These are phyloP conservation scores for Scolopax bukidnonensis DNA, from an alignment of 2,797 vertebrate species.

Conservation along the genomic window DNA sequence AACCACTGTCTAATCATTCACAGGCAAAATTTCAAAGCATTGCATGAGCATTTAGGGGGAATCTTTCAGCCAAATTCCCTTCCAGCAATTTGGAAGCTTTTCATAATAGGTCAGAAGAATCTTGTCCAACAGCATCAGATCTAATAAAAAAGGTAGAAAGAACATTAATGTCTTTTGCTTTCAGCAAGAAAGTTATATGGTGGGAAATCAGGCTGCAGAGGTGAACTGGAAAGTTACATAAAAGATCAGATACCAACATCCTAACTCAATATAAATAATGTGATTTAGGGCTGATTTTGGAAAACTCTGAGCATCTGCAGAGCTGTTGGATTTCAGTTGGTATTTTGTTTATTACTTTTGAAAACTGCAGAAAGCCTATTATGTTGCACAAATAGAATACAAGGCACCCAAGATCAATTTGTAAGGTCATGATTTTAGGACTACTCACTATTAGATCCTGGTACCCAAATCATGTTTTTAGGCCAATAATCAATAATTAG, in stretches of 20 bases:
- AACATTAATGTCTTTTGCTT: neutral
- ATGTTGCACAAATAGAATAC: neutral
- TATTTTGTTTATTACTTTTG: neutral
- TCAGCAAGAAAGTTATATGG: neutral
- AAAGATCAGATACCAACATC: neutral
- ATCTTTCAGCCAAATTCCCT: neutral
- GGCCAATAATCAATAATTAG: neutral
- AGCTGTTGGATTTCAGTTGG: neutral
- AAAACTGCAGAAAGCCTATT: neutral
- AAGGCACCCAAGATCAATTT: neutral
- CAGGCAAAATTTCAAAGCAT: constrained; percentile 16
- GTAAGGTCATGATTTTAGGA: neutral
- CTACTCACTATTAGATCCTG: neutral
- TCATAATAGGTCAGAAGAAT: neutral
- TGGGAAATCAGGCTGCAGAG: neutral
- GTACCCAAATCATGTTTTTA: neutral
- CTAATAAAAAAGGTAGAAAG: neutral
- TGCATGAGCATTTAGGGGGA: neutral
- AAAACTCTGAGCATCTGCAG: neutral
- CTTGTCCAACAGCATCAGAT: neutral
- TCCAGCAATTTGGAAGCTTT: constrained; percentile 20
- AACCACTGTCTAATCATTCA: constrained; percentile 46
- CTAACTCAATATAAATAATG: neutral
- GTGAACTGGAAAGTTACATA: neutral
- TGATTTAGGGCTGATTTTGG: neutral